Conservation (phyloP, 2,888 invertebrate species). For the Xestia sexstrigata region DNA sequence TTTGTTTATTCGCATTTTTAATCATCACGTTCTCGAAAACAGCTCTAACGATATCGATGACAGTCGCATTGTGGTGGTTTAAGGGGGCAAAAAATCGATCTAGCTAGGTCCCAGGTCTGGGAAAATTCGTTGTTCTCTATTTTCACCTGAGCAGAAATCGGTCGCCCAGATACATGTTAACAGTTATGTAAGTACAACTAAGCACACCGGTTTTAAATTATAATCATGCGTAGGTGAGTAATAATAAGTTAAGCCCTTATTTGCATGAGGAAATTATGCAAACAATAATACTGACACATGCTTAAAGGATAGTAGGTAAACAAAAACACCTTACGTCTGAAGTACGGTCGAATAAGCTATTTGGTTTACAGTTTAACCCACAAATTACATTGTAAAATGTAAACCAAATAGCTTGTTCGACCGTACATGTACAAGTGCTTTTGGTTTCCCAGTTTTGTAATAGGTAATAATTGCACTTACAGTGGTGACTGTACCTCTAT, state of each 20-base stretch:
- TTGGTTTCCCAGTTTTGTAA: constrained; percentile 17
- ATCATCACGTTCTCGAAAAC: not conserved
- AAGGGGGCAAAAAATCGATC: not conserved
- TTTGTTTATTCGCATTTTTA: not conserved
- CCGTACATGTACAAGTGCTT: not conserved
- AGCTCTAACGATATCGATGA: not conserved
- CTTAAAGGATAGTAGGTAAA: constrained; percentile 1
- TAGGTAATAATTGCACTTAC: not conserved
- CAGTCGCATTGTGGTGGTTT: not conserved
- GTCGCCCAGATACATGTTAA: not conserved
- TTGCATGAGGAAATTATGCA: constrained; percentile 30
- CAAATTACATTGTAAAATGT: too few species aligned
- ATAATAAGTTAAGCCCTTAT: constrained; percentile 21
- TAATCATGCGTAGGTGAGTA: constrained; percentile 28
- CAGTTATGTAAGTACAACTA: not conserved
- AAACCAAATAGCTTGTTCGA: too few species aligned
- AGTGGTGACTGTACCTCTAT: too few species aligned
- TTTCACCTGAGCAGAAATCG: not conserved
- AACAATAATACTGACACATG: not conserved
- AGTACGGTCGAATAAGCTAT: too few species aligned
- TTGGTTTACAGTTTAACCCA: too few species aligned
- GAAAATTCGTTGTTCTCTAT: not conserved
- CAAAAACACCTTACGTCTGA: not conserved
- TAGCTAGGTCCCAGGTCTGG: not conserved
- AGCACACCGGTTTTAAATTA: constrained; percentile 34